A percentile compares a stretch with the other conserved stretches of the same genome.
Evolutionary conservation across 2,113 vertebrate species (phyloP).

Genomic region (Gymnarchus niloticus): DNA sequence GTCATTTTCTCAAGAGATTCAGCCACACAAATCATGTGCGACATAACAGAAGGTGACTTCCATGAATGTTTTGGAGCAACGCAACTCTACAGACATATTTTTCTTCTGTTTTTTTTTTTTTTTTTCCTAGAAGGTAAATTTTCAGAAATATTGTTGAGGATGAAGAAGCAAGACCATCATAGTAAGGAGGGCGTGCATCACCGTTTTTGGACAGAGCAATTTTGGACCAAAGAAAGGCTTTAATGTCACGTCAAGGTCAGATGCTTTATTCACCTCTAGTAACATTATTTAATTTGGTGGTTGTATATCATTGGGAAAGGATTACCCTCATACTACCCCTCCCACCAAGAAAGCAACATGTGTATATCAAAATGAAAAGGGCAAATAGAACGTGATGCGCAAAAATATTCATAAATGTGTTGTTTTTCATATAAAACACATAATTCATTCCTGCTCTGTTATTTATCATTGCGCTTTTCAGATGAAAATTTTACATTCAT

Average conservation of each 20-base stretch:
- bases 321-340: not conserved
- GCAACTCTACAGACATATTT: not conserved
- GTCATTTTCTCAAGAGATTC: slow-evolving; percentile 53
- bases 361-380: slow-evolving; percentile 32
- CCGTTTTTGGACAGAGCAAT: slow-evolving; percentile 25
- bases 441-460: slow-evolving; percentile 15
- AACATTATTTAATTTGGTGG: not conserved
- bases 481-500: slow-evolving; percentile 1
- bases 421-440: not conserved
- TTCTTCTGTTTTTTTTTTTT: not conserved
- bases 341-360: slow-evolving; percentile 22
- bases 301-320: not conserved
- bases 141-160: not conserved
- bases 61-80: slow-evolving; percentile 24
- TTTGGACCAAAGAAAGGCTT: slow-evolving; percentile 34
- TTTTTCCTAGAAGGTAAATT: slow-evolving; percentile 20
- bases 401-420: slow-evolving; percentile 15
- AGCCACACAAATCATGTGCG: slow-evolving; percentile 34
- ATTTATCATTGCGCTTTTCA: slow-evolving; percentile 6
- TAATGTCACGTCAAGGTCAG: slow-evolving; percentile 41
- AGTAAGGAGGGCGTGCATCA: slow-evolving; percentile 17
- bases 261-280: slow-evolving; percentile 26
- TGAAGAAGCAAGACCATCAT: not conserved
- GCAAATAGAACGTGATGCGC: not conserved
- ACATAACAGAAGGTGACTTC: slow-evolving; percentile 32